A percentile compares a stretch with the other conserved stretches of the same genome.
phyloP scores from a whole-genome alignment of 2,113 vertebrate genomes.

The Pseudorasbora parva region DNA sequence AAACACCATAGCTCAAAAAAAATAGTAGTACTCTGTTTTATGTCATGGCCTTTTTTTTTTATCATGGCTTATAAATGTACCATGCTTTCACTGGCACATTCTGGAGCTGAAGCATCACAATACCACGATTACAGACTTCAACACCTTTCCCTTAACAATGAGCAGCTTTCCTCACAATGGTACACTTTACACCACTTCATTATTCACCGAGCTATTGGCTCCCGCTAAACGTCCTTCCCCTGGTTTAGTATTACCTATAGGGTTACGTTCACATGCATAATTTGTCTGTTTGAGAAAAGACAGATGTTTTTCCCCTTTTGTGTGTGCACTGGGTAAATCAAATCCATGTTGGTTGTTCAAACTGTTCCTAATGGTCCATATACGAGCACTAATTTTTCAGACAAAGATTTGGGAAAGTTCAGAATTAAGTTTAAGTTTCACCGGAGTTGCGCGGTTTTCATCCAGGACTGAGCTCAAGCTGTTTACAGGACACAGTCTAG shows the following conservation, averaged over 20 bases:
- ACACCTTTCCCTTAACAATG: slow-evolving; percentile 45
- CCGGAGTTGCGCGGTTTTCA: neutral
- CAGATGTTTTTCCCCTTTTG: slow-evolving; percentile 32
- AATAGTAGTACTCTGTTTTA: slow-evolving; percentile 21
- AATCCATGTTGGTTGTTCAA: slow-evolving; percentile 18
- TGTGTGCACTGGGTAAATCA: slow-evolving; percentile 6
- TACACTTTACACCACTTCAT: slow-evolving; percentile 48
- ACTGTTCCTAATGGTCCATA: slow-evolving; percentile 28
- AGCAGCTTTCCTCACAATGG: slow-evolving; percentile 51
- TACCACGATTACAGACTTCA: slow-evolving; percentile 41
- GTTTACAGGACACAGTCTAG: neutral
- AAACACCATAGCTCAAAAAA: neutral
- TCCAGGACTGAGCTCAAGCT: neutral
- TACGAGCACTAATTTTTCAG: neutral
- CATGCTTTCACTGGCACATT: neutral
- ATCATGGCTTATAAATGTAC: slow-evolving; percentile 28
- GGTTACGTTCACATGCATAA: slow-evolving; percentile 51
- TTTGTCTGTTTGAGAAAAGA: slow-evolving; percentile 47
- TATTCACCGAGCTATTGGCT: slow-evolving; percentile 50
- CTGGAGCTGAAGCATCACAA: slow-evolving; percentile 24
- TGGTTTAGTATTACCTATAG: slow-evolving; percentile 54
- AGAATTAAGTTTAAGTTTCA: slow-evolving; percentile 15
- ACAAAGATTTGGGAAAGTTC: slow-evolving; percentile 23
- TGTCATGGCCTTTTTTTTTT: neutral
- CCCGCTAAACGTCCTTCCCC: slow-evolving; percentile 42